These are phyloP conservation scores for Cossypha caffra DNA, from an alignment of 2,797 vertebrate species.

Conservation along the genomic window DNA sequence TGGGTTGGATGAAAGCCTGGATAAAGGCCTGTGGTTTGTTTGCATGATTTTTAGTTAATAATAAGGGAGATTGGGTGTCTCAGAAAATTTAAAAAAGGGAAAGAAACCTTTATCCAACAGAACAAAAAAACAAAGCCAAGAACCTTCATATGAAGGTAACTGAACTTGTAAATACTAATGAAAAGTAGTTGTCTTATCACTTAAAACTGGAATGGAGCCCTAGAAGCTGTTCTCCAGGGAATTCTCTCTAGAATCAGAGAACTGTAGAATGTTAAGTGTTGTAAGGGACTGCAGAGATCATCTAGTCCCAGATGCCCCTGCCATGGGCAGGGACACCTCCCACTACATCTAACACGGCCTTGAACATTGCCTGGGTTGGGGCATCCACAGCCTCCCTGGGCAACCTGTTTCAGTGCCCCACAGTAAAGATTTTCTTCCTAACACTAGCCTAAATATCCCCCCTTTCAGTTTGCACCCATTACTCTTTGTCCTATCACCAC, in stretches of 20 bases:
- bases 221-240: not conserved
- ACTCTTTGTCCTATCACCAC: not conserved
- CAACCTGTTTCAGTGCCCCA: not conserved
- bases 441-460: not conserved
- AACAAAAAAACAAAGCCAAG: not conserved
- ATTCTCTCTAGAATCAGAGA: not conserved
- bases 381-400: not conserved
- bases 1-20: constrained; percentile 49
- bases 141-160: not conserved
- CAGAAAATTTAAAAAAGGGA: constrained; percentile 30
- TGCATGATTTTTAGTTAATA: constrained; percentile 49
- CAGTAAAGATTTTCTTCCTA: not conserved
- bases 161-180: not conserved
- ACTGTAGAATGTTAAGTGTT: not conserved
- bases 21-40: constrained; percentile 48
- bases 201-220: not conserved
- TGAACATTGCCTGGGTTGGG: not conserved
- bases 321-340: not conserved
- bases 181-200: not conserved
- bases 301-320: not conserved
- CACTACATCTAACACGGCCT: not conserved
- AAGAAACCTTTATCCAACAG: not conserved
- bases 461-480: not conserved
- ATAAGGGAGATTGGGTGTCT: constrained; percentile 4
- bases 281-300: not conserved